These are phyloP conservation scores for Apomyelois bistriatella DNA, from an alignment of 2,888 invertebrate genomes.

Conservation along the genomic window DNA sequence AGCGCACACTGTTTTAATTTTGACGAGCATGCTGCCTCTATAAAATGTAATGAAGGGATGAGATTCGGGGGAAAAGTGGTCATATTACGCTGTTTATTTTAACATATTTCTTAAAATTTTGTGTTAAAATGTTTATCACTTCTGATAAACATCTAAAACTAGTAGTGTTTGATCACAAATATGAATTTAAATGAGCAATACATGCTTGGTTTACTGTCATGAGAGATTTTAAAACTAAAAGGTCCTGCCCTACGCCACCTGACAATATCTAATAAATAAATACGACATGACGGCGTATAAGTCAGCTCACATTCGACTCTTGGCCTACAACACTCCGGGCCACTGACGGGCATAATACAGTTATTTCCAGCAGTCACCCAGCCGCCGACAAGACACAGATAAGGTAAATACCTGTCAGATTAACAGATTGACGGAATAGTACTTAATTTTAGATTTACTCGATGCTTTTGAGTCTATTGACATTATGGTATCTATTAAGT, in stretches of 20 bases:
- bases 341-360: conserved; percentile 78
- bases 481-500: neutral
- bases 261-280: conserved; percentile 46
- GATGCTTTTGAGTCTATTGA: conserved; percentile 22
- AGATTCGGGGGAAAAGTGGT: neutral
- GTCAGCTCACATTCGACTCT: conserved; percentile 70
- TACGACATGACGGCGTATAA: conserved; percentile 40
- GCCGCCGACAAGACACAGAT: conserved; percentile 24
- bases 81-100: neutral
- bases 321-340: conserved; percentile 76
- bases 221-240: conserved; percentile 68
- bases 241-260: conserved; percentile 77
- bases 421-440: conserved; percentile 36
- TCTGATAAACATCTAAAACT: neutral
- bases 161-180: neutral
- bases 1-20: conserved; percentile 69
- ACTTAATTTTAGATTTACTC: conserved; percentile 19
- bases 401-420: conserved; percentile 59
- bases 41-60: conserved; percentile 23
- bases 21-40: conserved; percentile 76
- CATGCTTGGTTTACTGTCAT: conserved; percentile 76
- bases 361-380: conserved; percentile 65
- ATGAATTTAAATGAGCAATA: conserved; percentile 54
- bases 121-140: neutral
- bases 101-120: neutral